Evolutionary conservation across 2,888 invertebrate species (phyloP), one percentile per base, ranked within the genome.

Genomic region (Coenonympha arcania): DNA sequence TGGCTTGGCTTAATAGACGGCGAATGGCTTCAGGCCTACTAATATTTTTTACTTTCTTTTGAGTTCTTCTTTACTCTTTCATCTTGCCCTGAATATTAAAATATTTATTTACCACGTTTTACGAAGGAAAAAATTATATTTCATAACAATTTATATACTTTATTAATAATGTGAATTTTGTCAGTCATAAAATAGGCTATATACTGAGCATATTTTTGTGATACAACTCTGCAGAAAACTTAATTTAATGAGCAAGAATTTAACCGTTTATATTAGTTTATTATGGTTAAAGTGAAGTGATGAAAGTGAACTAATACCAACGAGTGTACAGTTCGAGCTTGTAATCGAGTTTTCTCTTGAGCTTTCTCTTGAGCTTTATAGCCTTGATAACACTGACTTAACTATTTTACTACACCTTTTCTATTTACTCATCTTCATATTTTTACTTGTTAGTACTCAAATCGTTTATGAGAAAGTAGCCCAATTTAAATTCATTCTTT

Each of bases 1-100:
- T 55, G 49, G 52, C 56, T 46, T 39, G 50, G 42, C 52, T 57
- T 58, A 57, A 57, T 53, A 57, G 57, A 53, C 48, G 49, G 48
- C 49, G 44, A 56, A 53, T 55, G 45, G 48, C 55, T 45, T 50
- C 39, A 53, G 53, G 57, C 58, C 55, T 55, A 55, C 42, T 44
- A 37, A 48, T 42, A 50, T 42, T 54, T 57, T 57, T 53, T 49
- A 40, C 30, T n/a, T 55, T 53, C n/a, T 55, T 56, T 54, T 51
- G 49, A 16, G 37, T 40, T 46, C 30, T 50, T 49, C 46, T 55
- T 33, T 52, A 46, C 48, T 39, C 42, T 52, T 52, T 45, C 40
- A 30, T 48, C 43, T 55, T 40, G 26, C 33, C 34, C 47, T 34
- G 16, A 43, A 49, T 47, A 44, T 53, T n/a, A n/a, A 48, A 48